These are phyloP conservation scores for Oscheius sp. DNA, from an alignment of 2,888 invertebrate genomes.

Conservation along the genomic window DNA sequence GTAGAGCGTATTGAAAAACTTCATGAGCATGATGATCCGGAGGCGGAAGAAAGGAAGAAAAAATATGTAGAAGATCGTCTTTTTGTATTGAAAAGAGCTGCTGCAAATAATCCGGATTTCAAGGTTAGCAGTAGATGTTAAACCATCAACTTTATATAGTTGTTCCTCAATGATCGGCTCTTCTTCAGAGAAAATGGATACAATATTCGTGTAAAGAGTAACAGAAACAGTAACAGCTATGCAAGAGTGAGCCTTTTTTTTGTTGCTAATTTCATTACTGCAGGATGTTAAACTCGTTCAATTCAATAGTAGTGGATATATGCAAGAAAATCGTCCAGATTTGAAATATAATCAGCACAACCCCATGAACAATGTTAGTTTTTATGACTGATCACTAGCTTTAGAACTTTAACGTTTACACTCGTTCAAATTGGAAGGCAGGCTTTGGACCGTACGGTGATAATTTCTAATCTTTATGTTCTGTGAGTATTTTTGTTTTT, in stretches of 20 bases:
- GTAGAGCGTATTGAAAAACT: not conserved
- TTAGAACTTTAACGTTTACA: not conserved
- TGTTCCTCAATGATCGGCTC: conserved; percentile 10
- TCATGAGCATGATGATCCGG: not conserved
- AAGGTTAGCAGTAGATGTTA: not conserved
- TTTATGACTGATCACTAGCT: not conserved
- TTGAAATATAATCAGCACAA: conserved; percentile 15
- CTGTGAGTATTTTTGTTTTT: no score
- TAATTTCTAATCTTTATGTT: no score
- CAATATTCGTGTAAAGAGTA: not conserved
- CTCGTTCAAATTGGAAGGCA: conserved; percentile 4
- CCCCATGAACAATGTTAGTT: conserved; percentile 2
- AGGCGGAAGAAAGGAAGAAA: not conserved
- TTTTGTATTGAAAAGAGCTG: conserved; percentile 6
- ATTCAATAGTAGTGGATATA: no score
- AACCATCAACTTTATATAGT: not conserved
- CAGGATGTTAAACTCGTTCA: conserved; percentile 1
- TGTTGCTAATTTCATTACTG: not conserved
- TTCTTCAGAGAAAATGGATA: conserved; percentile 12
- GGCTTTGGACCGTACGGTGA: no score
- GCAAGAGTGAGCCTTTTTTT: not conserved
- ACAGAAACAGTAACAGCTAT: not conserved
- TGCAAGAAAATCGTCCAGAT: conserved; percentile 2
- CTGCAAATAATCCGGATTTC: not conserved
- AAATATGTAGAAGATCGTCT: not conserved